Percentiles rank a stretch among this genome's conserved stretches.
Conservation (phyloP, 1,140 invertebrate genomes). For the Lasioglossum albipes region DNA sequence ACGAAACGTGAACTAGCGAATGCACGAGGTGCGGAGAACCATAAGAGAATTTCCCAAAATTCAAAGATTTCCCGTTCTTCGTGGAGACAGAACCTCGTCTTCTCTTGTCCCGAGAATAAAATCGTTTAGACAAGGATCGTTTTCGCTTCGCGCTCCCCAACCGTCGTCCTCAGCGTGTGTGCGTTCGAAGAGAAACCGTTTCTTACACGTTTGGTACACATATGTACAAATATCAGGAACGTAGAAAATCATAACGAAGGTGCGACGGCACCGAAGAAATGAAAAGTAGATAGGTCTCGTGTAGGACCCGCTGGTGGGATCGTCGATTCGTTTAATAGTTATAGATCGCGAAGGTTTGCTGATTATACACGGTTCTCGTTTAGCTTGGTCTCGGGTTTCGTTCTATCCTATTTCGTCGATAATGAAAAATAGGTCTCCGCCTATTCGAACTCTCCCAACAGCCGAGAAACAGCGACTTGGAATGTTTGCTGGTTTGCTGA, state of each 20-base stretch:
- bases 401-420: not conserved
- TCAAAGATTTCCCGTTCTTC: too few species aligned
- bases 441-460: not conserved
- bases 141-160: not conserved
- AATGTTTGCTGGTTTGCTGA: constrained; percentile 13
- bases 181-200: constrained; percentile 24
- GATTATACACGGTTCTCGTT: not conserved
- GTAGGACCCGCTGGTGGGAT: not conserved
- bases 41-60: too few species aligned
- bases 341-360: constrained; percentile 14
- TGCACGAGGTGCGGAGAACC: too few species aligned
- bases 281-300: not conserved
- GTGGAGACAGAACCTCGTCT: too few species aligned
- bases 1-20: not conserved
- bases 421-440: not conserved
- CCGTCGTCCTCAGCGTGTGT: constrained; percentile 5
- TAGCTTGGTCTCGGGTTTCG: constrained; percentile 23
- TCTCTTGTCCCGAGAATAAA: too few species aligned
- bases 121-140: not conserved
- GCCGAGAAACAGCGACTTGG: constrained; percentile 24
- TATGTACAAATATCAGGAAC: constrained; percentile 35
- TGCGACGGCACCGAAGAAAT: not conserved
- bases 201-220: not conserved
- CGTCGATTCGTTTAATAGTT: not conserved
- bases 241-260: constrained; percentile 27